phyloP scores from a whole-genome alignment of 2,113 vertebrate species.

The Melanocharis versteri region DNA sequence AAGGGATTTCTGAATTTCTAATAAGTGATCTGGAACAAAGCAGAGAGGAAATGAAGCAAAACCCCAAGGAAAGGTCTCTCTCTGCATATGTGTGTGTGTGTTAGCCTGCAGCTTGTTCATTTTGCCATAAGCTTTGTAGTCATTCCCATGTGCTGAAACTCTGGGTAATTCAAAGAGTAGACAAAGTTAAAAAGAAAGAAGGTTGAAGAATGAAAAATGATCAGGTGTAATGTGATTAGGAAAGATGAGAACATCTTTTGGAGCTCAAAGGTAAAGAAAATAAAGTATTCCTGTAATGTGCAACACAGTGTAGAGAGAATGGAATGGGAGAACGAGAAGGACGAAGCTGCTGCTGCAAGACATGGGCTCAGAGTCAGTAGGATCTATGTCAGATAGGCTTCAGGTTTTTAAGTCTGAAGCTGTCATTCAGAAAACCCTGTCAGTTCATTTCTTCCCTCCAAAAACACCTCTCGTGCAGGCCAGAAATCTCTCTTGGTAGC shows the following conservation, averaged over 20 bases:
- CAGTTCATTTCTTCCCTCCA: neutral
- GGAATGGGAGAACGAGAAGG: neutral
- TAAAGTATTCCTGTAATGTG: neutral
- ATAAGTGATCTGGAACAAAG: neutral
- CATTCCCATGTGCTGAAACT: neutral
- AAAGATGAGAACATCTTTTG: neutral
- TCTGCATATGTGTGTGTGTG: neutral
- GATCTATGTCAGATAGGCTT: neutral
- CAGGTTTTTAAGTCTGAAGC: neutral
- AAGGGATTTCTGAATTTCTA: neutral
- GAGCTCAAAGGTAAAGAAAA: neutral
- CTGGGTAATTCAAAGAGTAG: neutral
- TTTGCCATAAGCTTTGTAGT: neutral
- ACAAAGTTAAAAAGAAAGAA: neutral
- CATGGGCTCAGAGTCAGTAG: neutral
- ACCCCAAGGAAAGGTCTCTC: neutral
- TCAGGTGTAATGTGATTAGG: neutral
- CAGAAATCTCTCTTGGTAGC: neutral
- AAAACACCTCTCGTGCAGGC: neutral
- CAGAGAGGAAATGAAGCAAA: neutral
- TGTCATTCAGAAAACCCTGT: neutral
- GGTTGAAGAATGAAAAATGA: neutral
- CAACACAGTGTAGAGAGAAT: neutral
- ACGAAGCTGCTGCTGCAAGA: neutral
- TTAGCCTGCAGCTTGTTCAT: neutral